These are phyloP conservation scores for Cricetomys ansorgei DNA, from an alignment of 2,113 vertebrate genomes.

Conservation along the genomic window DNA sequence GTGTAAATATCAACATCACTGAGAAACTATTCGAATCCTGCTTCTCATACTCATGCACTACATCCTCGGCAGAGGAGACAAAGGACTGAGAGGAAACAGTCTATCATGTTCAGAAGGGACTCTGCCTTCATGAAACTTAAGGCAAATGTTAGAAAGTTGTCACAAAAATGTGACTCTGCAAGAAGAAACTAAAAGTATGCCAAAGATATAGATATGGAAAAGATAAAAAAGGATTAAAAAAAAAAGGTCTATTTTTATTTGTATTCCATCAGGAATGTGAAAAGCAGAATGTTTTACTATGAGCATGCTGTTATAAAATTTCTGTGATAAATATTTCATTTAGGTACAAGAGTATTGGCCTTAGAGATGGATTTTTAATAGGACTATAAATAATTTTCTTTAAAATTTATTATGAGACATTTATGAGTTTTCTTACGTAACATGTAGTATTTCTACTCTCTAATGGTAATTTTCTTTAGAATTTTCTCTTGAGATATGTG, in stretches of 20 bases:
- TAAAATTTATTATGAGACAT: slow-evolving; percentile 7
- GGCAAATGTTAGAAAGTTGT: not conserved
- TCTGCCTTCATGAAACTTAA: not conserved
- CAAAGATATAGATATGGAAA: not conserved
- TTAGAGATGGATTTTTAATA: slow-evolving; percentile 10
- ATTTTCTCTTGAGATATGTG: not conserved
- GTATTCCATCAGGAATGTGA: not conserved
- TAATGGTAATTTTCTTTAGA: not conserved
- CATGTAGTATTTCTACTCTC: not conserved
- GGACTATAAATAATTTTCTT: slow-evolving; percentile 3
- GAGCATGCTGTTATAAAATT: not conserved
- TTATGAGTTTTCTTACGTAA: not conserved
- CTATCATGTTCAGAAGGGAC: not conserved
- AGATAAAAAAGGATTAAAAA: not conserved
- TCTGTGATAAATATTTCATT: not conserved
- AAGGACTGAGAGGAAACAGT: not conserved
- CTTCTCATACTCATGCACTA: not conserved
- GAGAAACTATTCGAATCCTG: not conserved
- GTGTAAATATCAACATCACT: not conserved
- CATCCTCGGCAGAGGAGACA: not conserved
- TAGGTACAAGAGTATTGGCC: not conserved
- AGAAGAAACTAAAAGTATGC: not conserved
- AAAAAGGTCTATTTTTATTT: not conserved
- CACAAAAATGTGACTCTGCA: not conserved
- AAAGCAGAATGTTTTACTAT: not conserved